Evolutionary conservation across 2,797 vertebrate species (phyloP).

Genomic region (Rhabdophis nuchalis): DNA sequence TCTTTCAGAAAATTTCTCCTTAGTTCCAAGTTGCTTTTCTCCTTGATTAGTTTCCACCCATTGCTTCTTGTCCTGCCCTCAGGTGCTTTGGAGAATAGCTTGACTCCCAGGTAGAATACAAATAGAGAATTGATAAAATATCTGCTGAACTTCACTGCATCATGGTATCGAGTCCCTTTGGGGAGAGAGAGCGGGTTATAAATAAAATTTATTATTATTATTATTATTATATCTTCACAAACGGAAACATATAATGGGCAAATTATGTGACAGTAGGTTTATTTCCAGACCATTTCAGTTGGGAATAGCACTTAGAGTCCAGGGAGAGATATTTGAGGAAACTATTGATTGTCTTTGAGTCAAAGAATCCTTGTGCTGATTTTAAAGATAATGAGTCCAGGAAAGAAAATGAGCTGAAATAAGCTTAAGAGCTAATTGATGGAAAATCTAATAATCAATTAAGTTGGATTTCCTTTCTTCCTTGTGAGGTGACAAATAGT

Average conservation of each 20-base stretch:
- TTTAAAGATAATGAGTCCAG: neutral
- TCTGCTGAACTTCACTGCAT: neutral
- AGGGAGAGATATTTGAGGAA: neutral
- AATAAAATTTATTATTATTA: no score
- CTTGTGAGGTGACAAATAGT: neutral
- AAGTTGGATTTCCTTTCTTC: neutral
- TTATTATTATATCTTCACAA: no score
- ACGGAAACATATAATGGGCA: neutral
- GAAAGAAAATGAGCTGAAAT: neutral
- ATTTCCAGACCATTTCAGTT: neutral
- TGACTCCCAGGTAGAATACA: no score
- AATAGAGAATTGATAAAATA: neutral
- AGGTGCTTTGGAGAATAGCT: no score
- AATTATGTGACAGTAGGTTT: neutral
- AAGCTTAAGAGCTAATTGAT: neutral
- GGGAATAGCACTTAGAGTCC: neutral
- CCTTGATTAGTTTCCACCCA: no score
- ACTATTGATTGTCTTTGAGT: neutral
- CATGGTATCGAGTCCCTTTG: no score
- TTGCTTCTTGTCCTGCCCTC: no score
- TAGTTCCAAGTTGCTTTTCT: no score
- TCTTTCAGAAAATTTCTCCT: no score
- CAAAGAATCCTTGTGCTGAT: neutral
- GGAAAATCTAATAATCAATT: neutral
- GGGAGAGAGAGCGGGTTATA: no score